Evolutionary conservation across 2,797 vertebrate genomes (phyloP).

Genomic region (Sebastes iracundus): DNA sequence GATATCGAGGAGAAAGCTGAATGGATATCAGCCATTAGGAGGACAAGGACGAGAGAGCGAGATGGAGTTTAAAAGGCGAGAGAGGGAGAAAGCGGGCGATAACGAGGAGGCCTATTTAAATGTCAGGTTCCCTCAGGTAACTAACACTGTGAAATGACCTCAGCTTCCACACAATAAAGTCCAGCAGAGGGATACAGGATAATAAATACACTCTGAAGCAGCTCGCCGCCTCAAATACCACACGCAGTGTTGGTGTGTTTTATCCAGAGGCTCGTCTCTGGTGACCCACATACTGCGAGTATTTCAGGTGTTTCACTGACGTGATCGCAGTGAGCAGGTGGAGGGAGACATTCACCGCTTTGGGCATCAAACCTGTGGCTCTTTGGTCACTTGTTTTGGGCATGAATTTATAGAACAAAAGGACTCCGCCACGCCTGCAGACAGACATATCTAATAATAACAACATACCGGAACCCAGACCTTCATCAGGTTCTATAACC

Average conservation of each 20-base stretch:
- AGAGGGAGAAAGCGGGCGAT: slow-evolving; percentile 6
- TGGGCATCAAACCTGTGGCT: background rate
- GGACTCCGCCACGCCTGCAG: too few relatives aligned
- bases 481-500: too few relatives aligned
- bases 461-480: fast-evolving
- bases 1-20: background rate
- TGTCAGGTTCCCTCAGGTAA: slow-evolving; percentile 68
- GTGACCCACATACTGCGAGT: background rate
- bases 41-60: slow-evolving; percentile 20
- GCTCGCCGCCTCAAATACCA: slow-evolving; percentile 22
- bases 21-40: slow-evolving; percentile 2
- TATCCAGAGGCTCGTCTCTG: background rate
- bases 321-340: background rate
- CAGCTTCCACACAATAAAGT: slow-evolving; percentile 47
- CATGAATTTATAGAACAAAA: background rate
- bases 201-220: slow-evolving; percentile 30
- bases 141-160: slow-evolving; percentile 59
- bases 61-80: background rate
- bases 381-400: background rate
- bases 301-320: background rate
- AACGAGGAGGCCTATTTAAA: slow-evolving; percentile 62
- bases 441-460: too few relatives aligned
- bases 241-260: background rate
- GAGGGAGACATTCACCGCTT: background rate
- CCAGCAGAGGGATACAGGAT: slow-evolving; percentile 32